Evolutionary conservation across 2,113 vertebrate species (phyloP).

Genomic region (Ceratotherium simum): DNA sequence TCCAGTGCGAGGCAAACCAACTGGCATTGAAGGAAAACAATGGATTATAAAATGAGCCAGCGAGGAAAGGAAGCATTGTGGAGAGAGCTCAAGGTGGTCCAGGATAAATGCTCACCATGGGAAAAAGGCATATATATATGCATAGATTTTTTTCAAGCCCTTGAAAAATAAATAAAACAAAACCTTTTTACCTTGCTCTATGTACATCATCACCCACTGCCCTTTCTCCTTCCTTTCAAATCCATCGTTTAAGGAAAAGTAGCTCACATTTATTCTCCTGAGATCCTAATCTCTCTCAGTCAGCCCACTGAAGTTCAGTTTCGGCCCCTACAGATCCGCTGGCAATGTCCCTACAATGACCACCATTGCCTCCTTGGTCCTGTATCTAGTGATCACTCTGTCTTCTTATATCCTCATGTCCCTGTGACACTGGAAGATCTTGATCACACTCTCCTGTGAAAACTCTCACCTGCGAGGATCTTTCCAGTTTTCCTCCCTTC

Average conservation of each 20-base stretch:
- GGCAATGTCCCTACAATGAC: rapidly evolving
- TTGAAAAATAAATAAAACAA: not conserved
- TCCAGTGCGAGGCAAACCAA: not conserved
- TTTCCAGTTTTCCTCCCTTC: no score
- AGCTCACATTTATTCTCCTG: not conserved
- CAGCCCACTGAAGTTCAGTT: not conserved
- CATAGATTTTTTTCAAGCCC: not conserved
- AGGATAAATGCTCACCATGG: rapidly evolving
- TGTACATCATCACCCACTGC: rapidly evolving
- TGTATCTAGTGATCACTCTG: rapidly evolving
- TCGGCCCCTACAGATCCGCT: rapidly evolving
- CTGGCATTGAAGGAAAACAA: not conserved
- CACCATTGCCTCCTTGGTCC: rapidly evolving
- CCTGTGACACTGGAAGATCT: not conserved
- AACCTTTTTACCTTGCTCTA: not conserved
- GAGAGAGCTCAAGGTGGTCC: not conserved
- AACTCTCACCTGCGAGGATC: not conserved
- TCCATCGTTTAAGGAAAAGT: not conserved
- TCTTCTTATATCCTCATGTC: not conserved
- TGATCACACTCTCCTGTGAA: not conserved
- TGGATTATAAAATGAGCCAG: not conserved
- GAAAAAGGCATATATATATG: not conserved
- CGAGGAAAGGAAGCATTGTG: not conserved
- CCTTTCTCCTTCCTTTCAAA: not conserved
- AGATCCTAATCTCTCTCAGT: not conserved